A percentile compares a stretch with the other conserved stretches of the same genome.
Evolutionary conservation across 2,888 invertebrate species (phyloP).

Genomic region (Drosophila putrida): DNA sequence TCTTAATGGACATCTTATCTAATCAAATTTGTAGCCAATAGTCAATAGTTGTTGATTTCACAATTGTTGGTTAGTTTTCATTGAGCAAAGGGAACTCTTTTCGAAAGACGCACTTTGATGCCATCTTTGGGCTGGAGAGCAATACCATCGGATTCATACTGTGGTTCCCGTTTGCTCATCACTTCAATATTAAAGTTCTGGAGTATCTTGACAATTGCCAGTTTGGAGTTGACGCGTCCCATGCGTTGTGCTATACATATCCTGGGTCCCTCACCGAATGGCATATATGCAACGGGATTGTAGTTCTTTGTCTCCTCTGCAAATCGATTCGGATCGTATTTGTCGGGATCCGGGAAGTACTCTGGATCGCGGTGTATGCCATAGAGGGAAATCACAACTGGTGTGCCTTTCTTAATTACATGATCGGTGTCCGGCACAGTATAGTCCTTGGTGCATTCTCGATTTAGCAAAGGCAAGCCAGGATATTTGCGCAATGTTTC

Average conservation of each 20-base stretch:
- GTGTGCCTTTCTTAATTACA: constrained; percentile 82
- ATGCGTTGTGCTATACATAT: constrained; percentile 83
- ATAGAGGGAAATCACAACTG: constrained; percentile 82
- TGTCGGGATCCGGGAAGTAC: constrained; percentile 84
- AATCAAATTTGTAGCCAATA: background rate
- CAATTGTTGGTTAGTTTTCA: background rate
- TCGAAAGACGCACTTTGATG: constrained; percentile 72
- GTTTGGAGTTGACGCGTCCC: constrained; percentile 78
- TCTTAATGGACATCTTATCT: constrained; percentile 15
- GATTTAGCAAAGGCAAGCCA: constrained; percentile 83
- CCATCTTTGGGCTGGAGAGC: constrained; percentile 74
- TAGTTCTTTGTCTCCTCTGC: constrained; percentile 71
- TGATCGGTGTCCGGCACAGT: constrained; percentile 78
- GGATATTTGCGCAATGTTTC: constrained; percentile 85
- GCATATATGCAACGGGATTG: constrained; percentile 81
- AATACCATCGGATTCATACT: constrained; percentile 70
- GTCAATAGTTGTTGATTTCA: constrained; percentile 1
- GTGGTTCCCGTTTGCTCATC: constrained; percentile 68
- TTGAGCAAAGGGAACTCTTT: constrained; percentile 11
- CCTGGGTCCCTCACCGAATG: constrained; percentile 85
- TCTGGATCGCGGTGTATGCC: constrained; percentile 84
- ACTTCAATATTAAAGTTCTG: constrained; percentile 73
- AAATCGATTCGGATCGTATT: constrained; percentile 85
- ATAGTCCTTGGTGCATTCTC: constrained; percentile 84
- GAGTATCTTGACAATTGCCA: constrained; percentile 75